phyloP scores from a whole-genome alignment of 2,888 invertebrate species.

The Eupithecia pulchellata region DNA sequence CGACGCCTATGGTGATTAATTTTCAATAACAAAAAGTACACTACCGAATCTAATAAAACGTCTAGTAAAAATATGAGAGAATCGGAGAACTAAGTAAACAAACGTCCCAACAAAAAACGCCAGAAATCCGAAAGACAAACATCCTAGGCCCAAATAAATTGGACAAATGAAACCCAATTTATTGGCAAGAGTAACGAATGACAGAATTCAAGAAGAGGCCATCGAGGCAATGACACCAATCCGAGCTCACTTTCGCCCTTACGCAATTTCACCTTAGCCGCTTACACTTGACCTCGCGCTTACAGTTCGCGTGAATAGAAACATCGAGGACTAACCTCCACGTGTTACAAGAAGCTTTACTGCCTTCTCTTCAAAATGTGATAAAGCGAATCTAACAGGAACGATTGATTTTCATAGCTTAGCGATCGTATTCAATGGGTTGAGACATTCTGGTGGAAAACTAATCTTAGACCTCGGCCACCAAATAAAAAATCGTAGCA shows the following conservation, averaged over 20 bases:
- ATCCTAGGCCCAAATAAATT: constrained; percentile 16
- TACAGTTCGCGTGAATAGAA: constrained; percentile 53
- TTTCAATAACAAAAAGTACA: background rate
- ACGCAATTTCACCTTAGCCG: constrained; percentile 80
- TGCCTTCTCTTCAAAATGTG: background rate
- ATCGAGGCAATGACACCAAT: constrained; percentile 82
- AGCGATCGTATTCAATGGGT: background rate
- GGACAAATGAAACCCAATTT: constrained; percentile 12
- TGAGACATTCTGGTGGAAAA: background rate
- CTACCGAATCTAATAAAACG: background rate
- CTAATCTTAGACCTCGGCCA: background rate
- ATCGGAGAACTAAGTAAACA: background rate
- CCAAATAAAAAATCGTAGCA: background rate
- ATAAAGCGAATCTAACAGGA: background rate
- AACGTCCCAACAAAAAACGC: background rate
- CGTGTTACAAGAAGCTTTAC: background rate
- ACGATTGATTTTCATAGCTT: background rate
- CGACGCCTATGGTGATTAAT: background rate
- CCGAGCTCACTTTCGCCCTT: constrained; percentile 79
- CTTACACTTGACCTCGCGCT: constrained; percentile 81
- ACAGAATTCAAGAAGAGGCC: constrained; percentile 53
- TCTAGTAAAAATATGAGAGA: background rate
- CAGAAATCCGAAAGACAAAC: background rate
- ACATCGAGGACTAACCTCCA: constrained; percentile 45
- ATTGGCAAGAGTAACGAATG: constrained; percentile 23